Evolutionary conservation across 2,113 vertebrate species (phyloP).

Genomic region (Apodemus sylvaticus): DNA sequence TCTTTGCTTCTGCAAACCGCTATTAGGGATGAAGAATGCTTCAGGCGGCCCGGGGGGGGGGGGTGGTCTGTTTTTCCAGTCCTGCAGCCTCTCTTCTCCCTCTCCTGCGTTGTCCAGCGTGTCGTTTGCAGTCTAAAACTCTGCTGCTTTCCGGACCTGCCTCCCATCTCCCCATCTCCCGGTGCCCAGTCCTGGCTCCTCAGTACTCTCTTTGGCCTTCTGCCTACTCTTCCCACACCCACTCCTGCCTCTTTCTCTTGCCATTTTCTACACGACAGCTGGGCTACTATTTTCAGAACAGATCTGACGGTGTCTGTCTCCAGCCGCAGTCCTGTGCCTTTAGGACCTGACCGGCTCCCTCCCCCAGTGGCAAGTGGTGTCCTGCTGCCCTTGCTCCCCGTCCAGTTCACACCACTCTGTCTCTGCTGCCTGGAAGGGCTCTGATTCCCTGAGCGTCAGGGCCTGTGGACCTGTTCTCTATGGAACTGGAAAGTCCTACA

Average conservation of each 20-base stretch:
- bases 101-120: neutral
- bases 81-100: neutral
- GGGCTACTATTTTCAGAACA: conserved; percentile 35
- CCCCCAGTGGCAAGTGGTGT: neutral
- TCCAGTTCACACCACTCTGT: neutral
- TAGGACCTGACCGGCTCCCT: neutral
- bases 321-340: neutral
- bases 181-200: neutral
- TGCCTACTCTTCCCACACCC: neutral
- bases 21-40: conserved; percentile 23
- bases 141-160: neutral
- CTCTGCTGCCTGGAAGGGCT: neutral
- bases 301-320: neutral
- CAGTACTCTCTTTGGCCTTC: neutral
- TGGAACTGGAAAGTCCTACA: neutral
- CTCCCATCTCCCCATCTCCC: neutral
- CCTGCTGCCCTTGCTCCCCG: neutral
- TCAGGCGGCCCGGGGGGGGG: neutral
- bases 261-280: neutral
- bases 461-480: neutral
- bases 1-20: conserved; percentile 55
- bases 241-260: neutral
- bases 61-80: neutral
- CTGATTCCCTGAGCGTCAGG: neutral
- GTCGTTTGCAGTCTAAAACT: neutral